These are phyloP conservation scores for Halcyon badia DNA, from an alignment of 2,797 vertebrate species.

Conservation along the genomic window DNA sequence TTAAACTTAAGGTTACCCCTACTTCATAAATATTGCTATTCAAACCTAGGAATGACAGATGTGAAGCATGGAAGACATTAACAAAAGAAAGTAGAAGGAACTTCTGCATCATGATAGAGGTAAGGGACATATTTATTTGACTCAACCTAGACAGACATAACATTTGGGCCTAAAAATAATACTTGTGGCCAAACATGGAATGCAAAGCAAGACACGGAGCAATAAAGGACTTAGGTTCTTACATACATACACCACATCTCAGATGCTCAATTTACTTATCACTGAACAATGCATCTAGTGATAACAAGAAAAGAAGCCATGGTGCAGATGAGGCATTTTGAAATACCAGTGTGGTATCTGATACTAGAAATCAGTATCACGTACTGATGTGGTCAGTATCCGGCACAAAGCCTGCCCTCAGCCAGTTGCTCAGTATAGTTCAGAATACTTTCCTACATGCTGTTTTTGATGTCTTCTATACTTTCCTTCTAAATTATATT, in stretches of 20 bases:
- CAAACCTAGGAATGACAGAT: not conserved
- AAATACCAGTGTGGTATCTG: not conserved
- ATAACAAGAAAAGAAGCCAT: not conserved
- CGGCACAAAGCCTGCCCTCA: not conserved
- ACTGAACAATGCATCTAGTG: not conserved
- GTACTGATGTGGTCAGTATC: not conserved
- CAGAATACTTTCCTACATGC: not conserved
- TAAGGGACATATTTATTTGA: not conserved
- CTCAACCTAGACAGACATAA: not conserved
- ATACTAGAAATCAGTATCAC: not conserved
- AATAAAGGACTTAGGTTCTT: not conserved
- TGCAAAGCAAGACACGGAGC: not conserved
- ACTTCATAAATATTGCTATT: not conserved
- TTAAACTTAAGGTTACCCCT: not conserved
- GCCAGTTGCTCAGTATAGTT: not conserved
- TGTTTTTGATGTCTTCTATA: not conserved
- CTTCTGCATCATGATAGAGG: not conserved
- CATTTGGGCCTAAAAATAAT: not conserved
- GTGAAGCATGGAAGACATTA: not conserved
- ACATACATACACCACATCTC: rapidly evolving
- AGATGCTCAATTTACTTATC: not conserved
- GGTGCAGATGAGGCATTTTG: not conserved
- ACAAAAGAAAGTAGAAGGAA: not conserved
- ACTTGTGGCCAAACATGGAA: not conserved
- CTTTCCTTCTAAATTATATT: not conserved